Conservation (phyloP, 2,888 invertebrate species). For the Taphrorychus bicolor region DNA sequence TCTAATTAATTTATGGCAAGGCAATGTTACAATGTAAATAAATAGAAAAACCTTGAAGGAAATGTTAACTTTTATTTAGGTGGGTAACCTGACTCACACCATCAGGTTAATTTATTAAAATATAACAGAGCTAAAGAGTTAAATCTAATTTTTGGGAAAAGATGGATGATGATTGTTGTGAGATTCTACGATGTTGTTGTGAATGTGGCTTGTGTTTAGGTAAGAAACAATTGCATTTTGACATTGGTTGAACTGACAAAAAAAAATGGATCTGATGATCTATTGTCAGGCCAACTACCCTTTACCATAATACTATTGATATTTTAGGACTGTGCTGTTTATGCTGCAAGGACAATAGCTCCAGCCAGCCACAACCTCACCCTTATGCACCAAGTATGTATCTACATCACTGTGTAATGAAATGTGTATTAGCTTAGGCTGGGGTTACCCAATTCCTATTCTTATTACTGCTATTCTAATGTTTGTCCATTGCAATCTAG, state of each 20-base stretch:
- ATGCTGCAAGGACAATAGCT: constrained; percentile 30
- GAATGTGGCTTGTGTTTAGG: constrained; percentile 40
- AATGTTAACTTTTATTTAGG: too few relatives aligned
- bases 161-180: constrained; percentile 38
- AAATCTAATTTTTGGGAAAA: background rate
- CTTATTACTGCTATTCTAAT: too few relatives aligned
- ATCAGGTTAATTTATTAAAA: background rate
- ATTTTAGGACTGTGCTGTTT: constrained; percentile 36
- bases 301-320: too few relatives aligned
- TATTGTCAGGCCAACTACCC: too few relatives aligned
- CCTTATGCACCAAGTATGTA: constrained; percentile 33
- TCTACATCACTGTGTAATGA: background rate
- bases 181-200: constrained; percentile 35
- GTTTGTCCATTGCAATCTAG: too few relatives aligned
- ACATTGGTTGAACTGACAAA: background rate
- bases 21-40: too few relatives aligned
- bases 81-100: background rate
- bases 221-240: constrained; percentile 1
- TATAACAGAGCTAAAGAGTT: background rate
- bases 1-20: background rate
- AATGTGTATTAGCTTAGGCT: background rate
- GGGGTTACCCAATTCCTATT: too few relatives aligned
- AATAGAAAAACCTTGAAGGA: too few relatives aligned
- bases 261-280: background rate
- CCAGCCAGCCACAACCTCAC: constrained; percentile 16